Conservation (phyloP, 2,888 invertebrate species). For the Lamellibrachia satsuma region DNA sequence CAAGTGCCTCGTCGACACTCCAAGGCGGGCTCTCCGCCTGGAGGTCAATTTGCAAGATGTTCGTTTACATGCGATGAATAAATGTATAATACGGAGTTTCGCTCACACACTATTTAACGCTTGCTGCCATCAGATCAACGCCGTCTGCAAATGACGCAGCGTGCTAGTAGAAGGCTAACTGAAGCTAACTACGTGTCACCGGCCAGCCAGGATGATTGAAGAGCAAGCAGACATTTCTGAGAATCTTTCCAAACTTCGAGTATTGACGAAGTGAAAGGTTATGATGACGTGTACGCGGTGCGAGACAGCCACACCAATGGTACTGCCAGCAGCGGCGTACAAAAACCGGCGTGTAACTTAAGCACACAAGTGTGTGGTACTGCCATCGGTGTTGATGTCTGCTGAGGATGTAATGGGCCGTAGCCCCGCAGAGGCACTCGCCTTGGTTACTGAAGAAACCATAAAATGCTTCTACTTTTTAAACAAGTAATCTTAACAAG, state of each 20-base stretch:
- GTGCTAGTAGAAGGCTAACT: background rate
- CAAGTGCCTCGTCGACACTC: no score
- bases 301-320: background rate
- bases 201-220: background rate
- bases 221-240: background rate
- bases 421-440: background rate
- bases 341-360: background rate
- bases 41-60: no score
- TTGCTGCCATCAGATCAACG: background rate
- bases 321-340: background rate
- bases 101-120: no score
- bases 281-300: background rate
- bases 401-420: background rate
- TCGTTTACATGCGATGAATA: no score
- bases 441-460: background rate
- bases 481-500: background rate
- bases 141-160: background rate
- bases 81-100: no score
- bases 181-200: background rate
- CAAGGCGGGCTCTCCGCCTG: no score
- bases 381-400: background rate
- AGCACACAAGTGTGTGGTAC: background rate
- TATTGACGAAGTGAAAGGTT: background rate
- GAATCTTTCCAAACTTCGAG: background rate
- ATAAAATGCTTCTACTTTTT: background rate